Base-by-base conservation (phyloP, 2,888 invertebrate genomes). In the Craniophora ligustri region DNA sequence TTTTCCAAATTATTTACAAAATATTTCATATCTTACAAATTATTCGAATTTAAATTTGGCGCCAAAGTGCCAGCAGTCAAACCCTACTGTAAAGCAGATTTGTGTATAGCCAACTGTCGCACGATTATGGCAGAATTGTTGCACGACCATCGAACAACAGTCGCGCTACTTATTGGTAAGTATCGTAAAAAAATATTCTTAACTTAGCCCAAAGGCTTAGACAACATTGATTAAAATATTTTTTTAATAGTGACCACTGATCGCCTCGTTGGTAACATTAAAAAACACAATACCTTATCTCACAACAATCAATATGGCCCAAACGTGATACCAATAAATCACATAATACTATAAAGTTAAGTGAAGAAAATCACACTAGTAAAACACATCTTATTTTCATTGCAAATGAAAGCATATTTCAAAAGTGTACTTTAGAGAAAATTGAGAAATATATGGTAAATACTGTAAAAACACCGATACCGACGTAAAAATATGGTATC, bases 361-460 rank as follows among this genome's bases (percentile, higher is more conserved):
- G 2, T 30, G 32, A 30, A 41, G 10, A 50, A 45, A 61, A 67
- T 64, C 62, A 67, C 63, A 61, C 67, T 60, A 47, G 30, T 16
- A 32, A 60, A 67, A 23, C 23, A 19, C 51, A 41, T 38, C 58
- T 39, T 6, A 54, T 5, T 21, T 10, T 16, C 0, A 34, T 49
- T 49, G 34, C 44, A 28, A n/a, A 65, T 34, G 11, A 21, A 26
- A 13, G 36, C 19, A 11, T 8, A 11, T 47, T 41, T 21, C n/a
- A 32, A 46, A 15, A 41, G 44, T 14, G 38, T 1, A 1, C 4
- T 35, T n/a, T 14, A 3, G 8, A 40, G 14, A 8, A 38, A 38
- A 26, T 26, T 21, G 1, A 8, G 3, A n/a, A 26, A 5, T n/a
- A 26, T 26, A 10, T 4, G 26, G 26, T n/a, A 26, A 26, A n/a